These are phyloP conservation scores for Mustela lutreola DNA, from an alignment of 2,113 vertebrate genomes.

Conservation along the genomic window DNA sequence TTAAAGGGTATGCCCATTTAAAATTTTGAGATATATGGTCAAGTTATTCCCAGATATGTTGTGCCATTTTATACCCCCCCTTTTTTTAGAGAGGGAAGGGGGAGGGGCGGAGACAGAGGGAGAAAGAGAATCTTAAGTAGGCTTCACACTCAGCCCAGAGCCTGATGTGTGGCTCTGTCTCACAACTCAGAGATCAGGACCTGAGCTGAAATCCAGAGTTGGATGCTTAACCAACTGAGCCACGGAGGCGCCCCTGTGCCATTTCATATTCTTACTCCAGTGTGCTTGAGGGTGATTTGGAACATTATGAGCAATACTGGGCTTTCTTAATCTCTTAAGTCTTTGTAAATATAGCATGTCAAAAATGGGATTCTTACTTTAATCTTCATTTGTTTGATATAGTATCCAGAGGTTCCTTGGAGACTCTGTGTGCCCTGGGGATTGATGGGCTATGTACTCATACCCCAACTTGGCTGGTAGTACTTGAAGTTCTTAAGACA, in stretches of 20 bases:
- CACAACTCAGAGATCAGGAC: not conserved
- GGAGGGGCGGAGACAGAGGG: not conserved
- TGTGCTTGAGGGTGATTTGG: not conserved
- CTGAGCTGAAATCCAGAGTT: not conserved
- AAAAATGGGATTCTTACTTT: not conserved
- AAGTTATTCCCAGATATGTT: not conserved
- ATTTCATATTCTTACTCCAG: not conserved
- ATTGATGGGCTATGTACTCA: not conserved
- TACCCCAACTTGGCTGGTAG: not conserved
- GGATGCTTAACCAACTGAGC: not conserved
- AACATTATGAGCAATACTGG: not conserved
- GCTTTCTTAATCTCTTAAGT: not conserved
- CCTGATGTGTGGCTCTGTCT: not conserved
- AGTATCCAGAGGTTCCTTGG: not conserved
- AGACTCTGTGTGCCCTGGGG: not conserved
- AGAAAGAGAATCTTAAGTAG: not conserved
- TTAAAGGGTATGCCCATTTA: conserved; percentile 4
- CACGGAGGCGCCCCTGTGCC: not conserved
- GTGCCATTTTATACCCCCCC: not conserved
- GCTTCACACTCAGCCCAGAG: not conserved
- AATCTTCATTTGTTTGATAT: conserved; percentile 13
- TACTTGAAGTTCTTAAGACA: not conserved
- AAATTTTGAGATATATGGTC: not conserved
- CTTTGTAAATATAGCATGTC: not conserved
- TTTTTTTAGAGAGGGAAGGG: not conserved